Percentiles rank a stretch among this genome's conserved stretches.
These are phyloP conservation scores for Meteorus cinctellus DNA, from an alignment of 2,888 invertebrate genomes.

Conservation along the genomic window DNA sequence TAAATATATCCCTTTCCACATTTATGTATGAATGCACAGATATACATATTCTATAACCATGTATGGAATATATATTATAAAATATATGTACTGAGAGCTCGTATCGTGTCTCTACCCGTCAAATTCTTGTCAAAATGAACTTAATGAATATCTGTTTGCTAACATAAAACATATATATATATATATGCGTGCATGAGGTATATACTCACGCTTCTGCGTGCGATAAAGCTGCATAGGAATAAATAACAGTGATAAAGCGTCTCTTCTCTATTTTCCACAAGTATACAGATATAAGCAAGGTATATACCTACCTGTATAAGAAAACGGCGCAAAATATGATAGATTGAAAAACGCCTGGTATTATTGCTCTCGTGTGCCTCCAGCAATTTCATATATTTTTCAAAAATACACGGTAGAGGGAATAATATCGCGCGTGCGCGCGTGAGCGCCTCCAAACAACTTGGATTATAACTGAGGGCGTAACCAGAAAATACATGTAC, in stretches of 20 bases:
- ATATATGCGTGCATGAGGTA: neutral
- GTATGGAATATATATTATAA: neutral
- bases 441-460: constrained; percentile 2
- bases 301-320: neutral
- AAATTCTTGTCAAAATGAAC: constrained; percentile 45
- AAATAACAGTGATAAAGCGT: constrained; percentile 41
- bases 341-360: constrained; percentile 28
- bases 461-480: constrained; percentile 40
- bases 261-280: constrained; percentile 1
- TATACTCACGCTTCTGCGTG: constrained; percentile 8
- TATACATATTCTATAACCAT: neutral
- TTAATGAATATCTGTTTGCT: constrained; percentile 36
- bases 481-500: constrained; percentile 32
- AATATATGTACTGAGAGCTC: constrained; percentile 11
- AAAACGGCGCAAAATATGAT: constrained; percentile 34
- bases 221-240: constrained; percentile 29
- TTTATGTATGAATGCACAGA: constrained; percentile 19
- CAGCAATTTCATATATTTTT: constrained; percentile 37
- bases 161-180: neutral
- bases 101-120: constrained; percentile 31
- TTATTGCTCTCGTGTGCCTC: constrained; percentile 37
- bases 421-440: constrained; percentile 19
- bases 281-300: neutral
- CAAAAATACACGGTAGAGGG: constrained; percentile 26
- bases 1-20: constrained; percentile 6